These are phyloP conservation scores for Ptychodera flava DNA, from an alignment of 35 echinoderm and acorn worm species.

Conservation along the genomic window DNA sequence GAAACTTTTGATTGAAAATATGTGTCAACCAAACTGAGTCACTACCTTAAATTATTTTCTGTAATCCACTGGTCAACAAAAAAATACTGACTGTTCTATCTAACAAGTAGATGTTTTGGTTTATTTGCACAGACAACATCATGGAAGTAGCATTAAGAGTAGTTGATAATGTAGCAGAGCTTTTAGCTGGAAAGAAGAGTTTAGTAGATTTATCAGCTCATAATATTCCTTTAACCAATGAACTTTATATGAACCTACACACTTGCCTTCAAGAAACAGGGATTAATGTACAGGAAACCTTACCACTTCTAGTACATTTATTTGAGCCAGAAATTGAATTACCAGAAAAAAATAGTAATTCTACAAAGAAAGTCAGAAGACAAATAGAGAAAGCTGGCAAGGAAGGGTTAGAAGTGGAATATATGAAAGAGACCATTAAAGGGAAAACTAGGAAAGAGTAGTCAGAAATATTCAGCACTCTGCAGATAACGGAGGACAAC, in stretches of 20 bases:
- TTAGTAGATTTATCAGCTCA: neutral
- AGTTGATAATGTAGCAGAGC: neutral
- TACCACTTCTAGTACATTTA: neutral
- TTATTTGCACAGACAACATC: neutral
- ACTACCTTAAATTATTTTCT: too few relatives aligned
- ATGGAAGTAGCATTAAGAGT: neutral
- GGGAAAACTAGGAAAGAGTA: neutral
- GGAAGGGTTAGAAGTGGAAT: neutral
- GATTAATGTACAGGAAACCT: too few relatives aligned
- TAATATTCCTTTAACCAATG: neutral
- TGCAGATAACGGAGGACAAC: neutral
- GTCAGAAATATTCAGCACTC: neutral
- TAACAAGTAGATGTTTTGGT: neutral
- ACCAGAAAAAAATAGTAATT: neutral
- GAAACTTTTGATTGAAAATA: too few relatives aligned
- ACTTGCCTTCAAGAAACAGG: neutral
- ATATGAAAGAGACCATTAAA: neutral
- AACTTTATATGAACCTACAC: neutral
- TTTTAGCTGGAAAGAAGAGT: neutral
- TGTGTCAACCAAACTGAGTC: too few relatives aligned
- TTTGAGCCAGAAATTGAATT: neutral
- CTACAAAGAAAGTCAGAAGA: neutral
- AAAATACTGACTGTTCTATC: neutral
- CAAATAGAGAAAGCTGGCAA: neutral
- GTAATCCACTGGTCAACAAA: too few relatives aligned